Evolutionary conservation across 2,113 vertebrate species (phyloP), one percentile per base, ranked within the genome.

Genomic region (Anser brachyrhynchus): DNA sequence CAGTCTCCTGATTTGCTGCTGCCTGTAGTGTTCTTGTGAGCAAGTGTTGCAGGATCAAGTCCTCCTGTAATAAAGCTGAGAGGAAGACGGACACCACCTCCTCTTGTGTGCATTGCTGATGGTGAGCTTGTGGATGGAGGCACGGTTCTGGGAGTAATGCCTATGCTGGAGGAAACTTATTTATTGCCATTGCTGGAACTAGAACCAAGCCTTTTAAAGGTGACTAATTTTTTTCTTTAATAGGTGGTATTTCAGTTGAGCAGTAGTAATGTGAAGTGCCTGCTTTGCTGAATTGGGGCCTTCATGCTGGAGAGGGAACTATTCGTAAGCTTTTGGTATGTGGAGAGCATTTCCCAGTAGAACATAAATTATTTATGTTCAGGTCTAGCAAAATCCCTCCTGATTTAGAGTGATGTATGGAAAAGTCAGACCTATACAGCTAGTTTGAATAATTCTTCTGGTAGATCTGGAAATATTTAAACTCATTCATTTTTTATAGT

Each of bases 381-480:
- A 66, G 80, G 84, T 74, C 77, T 89, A 85, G 92, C 52, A 49
- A 90, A 93, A 90, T 96, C 90, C 74, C 87, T 52, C 51, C 66
- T 92, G 92, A 93, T 84, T 93, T 84, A 93, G 55, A 88, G 84
- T 94, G 95, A 97, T 93, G 49, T 91, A 96, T 92, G 71, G 41
- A 62, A 91, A 95, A 96, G 84, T 58, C 84, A 96, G 89, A 89
- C 86, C 89, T 89, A 89, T 89, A 93, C 90, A 92, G 87, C 81
- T 70, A 65, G 86, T 93, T 95, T 95, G 86, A 96, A 87, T 95
- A 92, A 95, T 96, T 97, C 93, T 95, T 96, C 67, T 94, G 77
- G 92, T 93, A 59, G 89, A 65, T 95, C 91, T 96, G 96, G 96
- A 96, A 96, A 96, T 94, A 82, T 97, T 97, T 95, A 93, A 96